Evolutionary conservation across 2,797 vertebrate species (phyloP), one percentile per base, ranked within the genome.

Genomic region (Avahi laniger): DNA sequence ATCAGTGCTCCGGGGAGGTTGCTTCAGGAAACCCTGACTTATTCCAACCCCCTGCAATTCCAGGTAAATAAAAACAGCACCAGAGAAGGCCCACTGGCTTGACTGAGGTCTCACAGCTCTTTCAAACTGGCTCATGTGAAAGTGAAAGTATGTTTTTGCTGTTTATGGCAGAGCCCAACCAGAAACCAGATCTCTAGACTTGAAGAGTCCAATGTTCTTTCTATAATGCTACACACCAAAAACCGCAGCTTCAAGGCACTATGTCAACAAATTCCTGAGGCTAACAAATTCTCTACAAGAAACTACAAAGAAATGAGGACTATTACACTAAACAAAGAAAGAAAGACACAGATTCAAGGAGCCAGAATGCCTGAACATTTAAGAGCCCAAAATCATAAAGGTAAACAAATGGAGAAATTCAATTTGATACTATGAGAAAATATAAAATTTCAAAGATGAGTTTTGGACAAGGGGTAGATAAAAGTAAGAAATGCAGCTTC

Each of bases 121-220:
- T 57, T 24, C 48, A 30, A 50, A 50, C 4, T 41, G 28, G 20
- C 63, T 0, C 1, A 24, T 8, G 0, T 54, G 35, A 46, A 4
- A 75, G 70, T 12, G 78, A 41, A 73, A 73, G 72, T 5, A 50
- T 9, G 61, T 61, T 38, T 38, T 20, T 41, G 46, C 33, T 10
- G 14, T 46, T 52, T 35, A 13, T 4, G 7, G 35, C 52, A 54
- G 30, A 85, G 35, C 52, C 69, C 52, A 85, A 15, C 38, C 50
- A 80, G n/a, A 67, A 61, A 50, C 12, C 11, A 48, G 18, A 50
- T 15, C 54, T 20, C 15, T 41, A 67, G 76, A 73, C 54, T 12
- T 65, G 22, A 10, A 7, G 8, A 57, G 63, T 20, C 54, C 84
- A 33, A 0, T 15, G 48, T 52, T 52, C 70, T 69, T 46, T 41